Percentiles rank a stretch among this genome's conserved stretches.
Conservation (phyloP, 2,797 vertebrate species). For the Cheirogaleus major region DNA sequence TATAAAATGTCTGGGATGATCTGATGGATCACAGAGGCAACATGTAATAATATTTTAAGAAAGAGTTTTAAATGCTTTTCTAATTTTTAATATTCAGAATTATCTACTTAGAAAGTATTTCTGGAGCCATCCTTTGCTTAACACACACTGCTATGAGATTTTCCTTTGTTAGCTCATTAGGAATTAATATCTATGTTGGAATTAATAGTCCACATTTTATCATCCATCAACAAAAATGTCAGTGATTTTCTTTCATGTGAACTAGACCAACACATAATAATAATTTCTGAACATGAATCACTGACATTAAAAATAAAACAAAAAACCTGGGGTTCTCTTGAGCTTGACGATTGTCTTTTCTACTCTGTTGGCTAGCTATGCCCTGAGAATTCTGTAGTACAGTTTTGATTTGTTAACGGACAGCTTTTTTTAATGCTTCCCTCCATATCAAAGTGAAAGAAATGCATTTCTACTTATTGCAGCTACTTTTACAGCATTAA, state of each 20-base stretch:
- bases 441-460: not conserved
- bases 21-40: not conserved
- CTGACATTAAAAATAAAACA: conserved; percentile 23
- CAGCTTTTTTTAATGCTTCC: not conserved
- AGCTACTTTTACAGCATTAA: conserved; percentile 47
- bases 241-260: conserved; percentile 44
- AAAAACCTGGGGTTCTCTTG: not conserved
- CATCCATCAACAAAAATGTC: conserved; percentile 15
- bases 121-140: not conserved
- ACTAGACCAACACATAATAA: not conserved
- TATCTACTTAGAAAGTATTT: not conserved
- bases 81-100: not conserved
- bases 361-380: not conserved
- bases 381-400: conserved; percentile 6
- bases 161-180: not conserved
- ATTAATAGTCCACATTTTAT: not conserved
- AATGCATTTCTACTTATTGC: not conserved
- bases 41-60: not conserved
- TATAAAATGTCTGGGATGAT: not conserved
- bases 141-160: not conserved
- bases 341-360: not conserved
- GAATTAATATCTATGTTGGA: conserved; percentile 6
- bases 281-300: conserved; percentile 27
- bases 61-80: not conserved
- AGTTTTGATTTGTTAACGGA: conserved; percentile 20